These are phyloP conservation scores for Oryzias sinensis DNA, from an alignment of 2,797 vertebrate genomes.

Conservation along the genomic window DNA sequence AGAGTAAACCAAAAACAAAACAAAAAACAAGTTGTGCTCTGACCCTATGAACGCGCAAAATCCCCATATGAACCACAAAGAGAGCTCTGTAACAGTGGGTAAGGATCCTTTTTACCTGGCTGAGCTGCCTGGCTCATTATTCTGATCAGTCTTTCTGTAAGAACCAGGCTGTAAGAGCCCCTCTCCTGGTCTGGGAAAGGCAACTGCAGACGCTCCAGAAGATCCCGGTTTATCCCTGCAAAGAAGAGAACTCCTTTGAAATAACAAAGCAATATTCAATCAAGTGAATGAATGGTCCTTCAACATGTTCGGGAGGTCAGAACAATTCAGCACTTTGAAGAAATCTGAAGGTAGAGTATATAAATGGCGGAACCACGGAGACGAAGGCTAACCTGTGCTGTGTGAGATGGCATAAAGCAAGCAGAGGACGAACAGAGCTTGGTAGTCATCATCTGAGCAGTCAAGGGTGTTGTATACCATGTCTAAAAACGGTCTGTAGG, in stretches of 20 bases:
- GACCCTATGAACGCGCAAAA: no score
- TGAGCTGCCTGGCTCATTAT: slow-evolving; percentile 91
- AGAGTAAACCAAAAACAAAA: no score
- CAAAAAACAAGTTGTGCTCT: no score
- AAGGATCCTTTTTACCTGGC: slow-evolving; percentile 76
- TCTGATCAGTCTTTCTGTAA: slow-evolving; percentile 90
- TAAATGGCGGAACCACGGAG: not conserved
- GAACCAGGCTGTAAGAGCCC: slow-evolving; percentile 87
- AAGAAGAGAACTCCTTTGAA: not conserved
- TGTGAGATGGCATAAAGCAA: slow-evolving; percentile 95
- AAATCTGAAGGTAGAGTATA: no score
- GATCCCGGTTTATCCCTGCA: slow-evolving; percentile 87
- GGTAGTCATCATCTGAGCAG: slow-evolving; percentile 89
- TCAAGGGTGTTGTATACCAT: slow-evolving; percentile 95
- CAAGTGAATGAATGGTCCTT: not conserved
- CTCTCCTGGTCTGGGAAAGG: slow-evolving; percentile 85
- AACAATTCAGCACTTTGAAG: not conserved
- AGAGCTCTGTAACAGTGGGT: no score
- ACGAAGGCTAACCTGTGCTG: slow-evolving; percentile 82
- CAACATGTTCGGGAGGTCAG: not conserved
- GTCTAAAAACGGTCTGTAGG: slow-evolving; percentile 90
- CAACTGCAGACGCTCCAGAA: slow-evolving; percentile 90
- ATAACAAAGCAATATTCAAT: not conserved
- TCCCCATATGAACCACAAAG: no score
- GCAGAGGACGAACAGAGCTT: slow-evolving; percentile 95